Conservation (phyloP, 2,113 vertebrate species). For the Coracopsis vasa region DNA sequence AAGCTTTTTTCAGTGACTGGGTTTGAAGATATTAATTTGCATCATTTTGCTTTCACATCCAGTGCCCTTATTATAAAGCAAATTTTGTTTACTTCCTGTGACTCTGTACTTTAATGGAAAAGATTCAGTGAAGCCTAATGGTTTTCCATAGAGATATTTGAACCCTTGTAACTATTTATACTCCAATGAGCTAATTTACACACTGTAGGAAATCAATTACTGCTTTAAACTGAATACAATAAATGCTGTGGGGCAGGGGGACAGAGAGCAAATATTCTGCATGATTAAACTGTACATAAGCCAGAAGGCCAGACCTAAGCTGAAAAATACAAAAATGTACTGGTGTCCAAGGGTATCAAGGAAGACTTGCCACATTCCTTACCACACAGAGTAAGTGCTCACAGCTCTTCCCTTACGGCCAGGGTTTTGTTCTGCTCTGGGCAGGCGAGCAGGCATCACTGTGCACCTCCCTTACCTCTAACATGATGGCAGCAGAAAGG, state of each 20-base stretch:
- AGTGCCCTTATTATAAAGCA: background rate
- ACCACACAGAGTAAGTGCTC: background rate
- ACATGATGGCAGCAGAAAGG: no score
- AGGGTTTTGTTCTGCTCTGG: background rate
- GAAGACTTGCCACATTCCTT: background rate
- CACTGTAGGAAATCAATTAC: background rate
- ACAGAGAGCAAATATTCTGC: background rate
- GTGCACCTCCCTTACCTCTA: background rate
- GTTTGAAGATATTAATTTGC: slow-evolving; percentile 31
- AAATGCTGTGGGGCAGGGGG: background rate
- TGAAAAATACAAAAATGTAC: background rate
- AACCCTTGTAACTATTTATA: background rate
- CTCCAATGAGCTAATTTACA: background rate
- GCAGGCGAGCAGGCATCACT: background rate
- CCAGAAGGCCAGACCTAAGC: background rate
- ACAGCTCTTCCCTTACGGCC: background rate
- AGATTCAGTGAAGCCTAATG: background rate
- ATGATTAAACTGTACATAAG: background rate
- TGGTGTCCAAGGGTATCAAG: background rate
- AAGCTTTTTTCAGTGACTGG: slow-evolving; percentile 6
- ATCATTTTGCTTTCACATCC: background rate
- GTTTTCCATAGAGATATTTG: background rate
- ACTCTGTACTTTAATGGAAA: background rate
- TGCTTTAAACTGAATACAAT: slow-evolving; percentile 24
- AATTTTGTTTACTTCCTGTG: background rate